phyloP scores from a whole-genome alignment of 2,888 invertebrate genomes.

The Phania funesta region DNA sequence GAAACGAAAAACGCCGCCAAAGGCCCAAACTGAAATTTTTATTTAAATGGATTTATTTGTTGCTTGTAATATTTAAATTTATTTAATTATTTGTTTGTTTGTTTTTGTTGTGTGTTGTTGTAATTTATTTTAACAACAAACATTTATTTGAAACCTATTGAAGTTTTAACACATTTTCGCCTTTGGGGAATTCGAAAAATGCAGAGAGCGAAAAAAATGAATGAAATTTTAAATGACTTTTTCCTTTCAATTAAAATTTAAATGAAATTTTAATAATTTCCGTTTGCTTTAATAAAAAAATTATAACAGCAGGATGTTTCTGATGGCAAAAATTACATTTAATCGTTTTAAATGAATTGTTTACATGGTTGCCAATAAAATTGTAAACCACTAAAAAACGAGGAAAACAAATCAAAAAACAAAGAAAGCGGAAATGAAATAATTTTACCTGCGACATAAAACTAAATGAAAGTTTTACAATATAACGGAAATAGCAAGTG shows the following conservation, averaged over 20 bases:
- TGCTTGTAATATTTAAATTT: slow-evolving; percentile 14
- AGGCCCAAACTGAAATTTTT: not conserved
- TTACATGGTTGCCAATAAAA: not conserved
- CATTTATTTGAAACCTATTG: not conserved
- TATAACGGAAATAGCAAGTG: too few relatives aligned
- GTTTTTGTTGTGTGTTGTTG: not conserved
- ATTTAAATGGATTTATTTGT: slow-evolving; percentile 26
- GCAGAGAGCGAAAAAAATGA: not conserved
- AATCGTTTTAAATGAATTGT: slow-evolving; percentile 16
- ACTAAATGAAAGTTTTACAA: too few relatives aligned
- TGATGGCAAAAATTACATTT: not conserved
- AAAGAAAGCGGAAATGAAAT: slow-evolving; percentile 8
- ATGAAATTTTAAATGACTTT: not conserved
- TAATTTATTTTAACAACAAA: not conserved
- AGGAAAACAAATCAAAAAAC: not conserved
- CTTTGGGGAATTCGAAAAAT: not conserved
- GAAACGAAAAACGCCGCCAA: not conserved
- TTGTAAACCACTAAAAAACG: not conserved
- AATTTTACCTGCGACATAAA: not conserved
- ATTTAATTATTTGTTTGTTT: not conserved
- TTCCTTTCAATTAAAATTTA: slow-evolving; percentile 34
- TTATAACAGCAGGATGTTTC: slow-evolving; percentile 29
- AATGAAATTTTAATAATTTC: slow-evolving; percentile 53
- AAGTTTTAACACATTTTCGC: slow-evolving; percentile 4
- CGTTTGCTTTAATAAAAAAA: slow-evolving; percentile 44